phyloP scores from a whole-genome alignment of 2,888 invertebrate species.

The Rapana venosa region DNA sequence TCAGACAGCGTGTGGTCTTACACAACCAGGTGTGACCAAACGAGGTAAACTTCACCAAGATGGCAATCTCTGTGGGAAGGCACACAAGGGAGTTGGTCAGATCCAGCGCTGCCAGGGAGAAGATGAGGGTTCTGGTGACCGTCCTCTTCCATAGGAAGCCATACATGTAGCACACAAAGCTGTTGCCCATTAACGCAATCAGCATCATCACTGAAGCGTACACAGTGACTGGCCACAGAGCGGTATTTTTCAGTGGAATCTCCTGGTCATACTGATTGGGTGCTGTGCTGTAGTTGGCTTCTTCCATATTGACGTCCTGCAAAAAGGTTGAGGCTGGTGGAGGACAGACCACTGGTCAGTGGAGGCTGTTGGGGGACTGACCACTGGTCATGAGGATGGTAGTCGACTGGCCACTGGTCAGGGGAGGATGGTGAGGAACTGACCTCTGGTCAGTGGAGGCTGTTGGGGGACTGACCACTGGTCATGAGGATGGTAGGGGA shows the following conservation, averaged over 20 bases:
- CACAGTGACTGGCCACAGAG: constrained; percentile 43
- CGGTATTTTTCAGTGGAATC: too few relatives aligned
- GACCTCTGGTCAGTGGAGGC: too few relatives aligned
- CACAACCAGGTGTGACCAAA: constrained; percentile 53
- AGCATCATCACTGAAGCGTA: constrained; percentile 48
- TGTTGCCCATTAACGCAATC: constrained; percentile 48
- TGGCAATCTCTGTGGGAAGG: constrained; percentile 52
- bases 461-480: neutral
- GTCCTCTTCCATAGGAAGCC: constrained; percentile 49
- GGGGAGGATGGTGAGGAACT: neutral
- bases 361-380: too few relatives aligned
- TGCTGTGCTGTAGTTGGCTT: too few relatives aligned
- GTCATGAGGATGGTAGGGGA: neutral
- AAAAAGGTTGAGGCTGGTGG: too few relatives aligned
- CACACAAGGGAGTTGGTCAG: constrained; percentile 53
- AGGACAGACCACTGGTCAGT: neutral
- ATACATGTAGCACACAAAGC: constrained; percentile 52
- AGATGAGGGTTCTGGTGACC: constrained; percentile 55
- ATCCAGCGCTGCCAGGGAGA: constrained; percentile 54
- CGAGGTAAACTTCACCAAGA: constrained; percentile 46
- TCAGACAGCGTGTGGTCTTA: constrained; percentile 52
- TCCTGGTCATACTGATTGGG: too few relatives aligned
- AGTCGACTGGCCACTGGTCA: neutral
- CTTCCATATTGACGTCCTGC: too few relatives aligned
- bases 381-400: too few relatives aligned